Conservation (phyloP, 2,888 invertebrate genomes). For the Scaptomyza polygonia region DNA sequence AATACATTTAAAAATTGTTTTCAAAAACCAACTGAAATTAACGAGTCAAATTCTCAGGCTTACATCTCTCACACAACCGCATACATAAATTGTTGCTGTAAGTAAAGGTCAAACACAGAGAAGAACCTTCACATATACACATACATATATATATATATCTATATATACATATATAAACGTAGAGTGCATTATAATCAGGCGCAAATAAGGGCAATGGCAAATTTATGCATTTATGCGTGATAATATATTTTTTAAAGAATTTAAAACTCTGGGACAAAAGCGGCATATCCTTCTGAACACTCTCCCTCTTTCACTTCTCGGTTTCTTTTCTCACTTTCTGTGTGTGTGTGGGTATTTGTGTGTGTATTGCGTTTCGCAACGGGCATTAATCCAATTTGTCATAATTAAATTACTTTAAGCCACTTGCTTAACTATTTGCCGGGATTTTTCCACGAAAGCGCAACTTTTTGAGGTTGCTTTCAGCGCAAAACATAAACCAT, state of each 20-base stretch:
- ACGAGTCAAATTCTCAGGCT: conserved; percentile 2
- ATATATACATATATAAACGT: neutral
- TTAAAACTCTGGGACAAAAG: conserved; percentile 24
- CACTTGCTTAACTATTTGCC: conserved; percentile 52
- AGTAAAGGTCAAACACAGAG: conserved; percentile 47
- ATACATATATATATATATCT: neutral
- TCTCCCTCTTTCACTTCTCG: neutral
- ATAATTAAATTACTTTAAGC: conserved; percentile 74
- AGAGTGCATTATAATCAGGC: conserved; percentile 41
- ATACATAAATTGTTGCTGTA: conserved; percentile 3
- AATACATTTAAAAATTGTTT: conserved; percentile 71
- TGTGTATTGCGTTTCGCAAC: neutral
- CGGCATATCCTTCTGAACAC: neutral
- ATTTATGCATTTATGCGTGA: conserved; percentile 33
- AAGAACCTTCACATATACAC: neutral
- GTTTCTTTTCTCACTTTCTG: conserved; percentile 1
- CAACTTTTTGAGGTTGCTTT: conserved; percentile 51
- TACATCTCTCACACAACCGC: neutral
- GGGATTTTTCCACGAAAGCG: conserved; percentile 19
- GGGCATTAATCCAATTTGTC: conserved; percentile 69
- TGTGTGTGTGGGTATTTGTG: neutral
- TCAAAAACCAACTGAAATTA: conserved; percentile 43
- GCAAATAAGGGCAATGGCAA: conserved; percentile 45
- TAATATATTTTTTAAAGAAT: conserved; percentile 25
- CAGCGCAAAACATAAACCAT: conserved; percentile 45